Base-by-base conservation (phyloP, 37 sponge, comb jelly and placozoan genomes). In the Cliona cf. orientalis region DNA sequence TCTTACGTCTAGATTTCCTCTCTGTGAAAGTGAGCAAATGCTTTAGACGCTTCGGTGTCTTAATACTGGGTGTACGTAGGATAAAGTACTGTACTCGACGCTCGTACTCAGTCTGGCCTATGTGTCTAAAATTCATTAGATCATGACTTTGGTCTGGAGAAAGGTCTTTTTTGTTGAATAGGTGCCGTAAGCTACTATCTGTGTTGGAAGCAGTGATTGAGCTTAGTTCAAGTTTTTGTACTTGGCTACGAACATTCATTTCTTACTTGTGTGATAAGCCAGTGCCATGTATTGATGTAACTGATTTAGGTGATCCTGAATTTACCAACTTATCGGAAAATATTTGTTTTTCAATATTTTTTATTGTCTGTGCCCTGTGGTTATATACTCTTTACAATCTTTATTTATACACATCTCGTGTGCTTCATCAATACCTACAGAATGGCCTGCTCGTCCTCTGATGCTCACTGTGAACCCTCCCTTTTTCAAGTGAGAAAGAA, bases 341-440 rank as follows among this genome's bases (percentile, higher is more conserved):
- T 9, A 71, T n/a, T 14, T 71, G 21, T 14, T 21, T 25, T 31
- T 71, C 72, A 21, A 71, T 9, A 9, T 71, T 73, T 73, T 46
- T 73, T 28, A 73, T 46, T 1, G 57, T 57, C 28, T 73, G 46
- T 73, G 60, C 55, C 22, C 81, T 39, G 34, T 31, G 21, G 64
- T 62, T 1, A 76, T 61, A 43, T 40, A 60, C 32, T 37, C 46
- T 36, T 72, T 83, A 49, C 63, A 63, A 19, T 42, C 53, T 23
- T 45, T 72, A 61, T 73, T 83, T 22, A 65, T n/a, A n/a, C n/a
- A n/a, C n/a, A n/a, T n/a, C n/a, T n/a, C n/a, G n/a, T n/a, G 83
- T 46, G 83, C 83, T 62, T 83, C 83, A 43, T 83, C 83, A 58
- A 83, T 59, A 28, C 41, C 83, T 0, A 83, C 67, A 63, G 67